Percentiles rank a stretch among this genome's conserved stretches.
Evolutionary conservation across 92 coral and sea anemone genomes (phyloP).

Genomic region (Heteractis magnifica): DNA sequence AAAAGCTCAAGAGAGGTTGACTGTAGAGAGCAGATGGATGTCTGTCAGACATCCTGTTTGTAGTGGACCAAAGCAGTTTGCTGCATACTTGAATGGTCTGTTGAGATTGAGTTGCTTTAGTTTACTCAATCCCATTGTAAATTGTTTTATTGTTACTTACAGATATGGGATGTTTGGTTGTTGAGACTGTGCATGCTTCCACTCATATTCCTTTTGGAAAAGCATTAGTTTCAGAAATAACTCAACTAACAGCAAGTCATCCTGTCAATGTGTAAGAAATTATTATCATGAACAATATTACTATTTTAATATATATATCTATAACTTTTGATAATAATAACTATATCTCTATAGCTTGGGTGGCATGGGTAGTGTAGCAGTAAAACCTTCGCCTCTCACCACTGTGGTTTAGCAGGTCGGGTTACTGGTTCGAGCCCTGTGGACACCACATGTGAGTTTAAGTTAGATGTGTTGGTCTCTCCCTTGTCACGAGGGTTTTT

Average conservation of each 20-base stretch:
- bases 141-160: slow-evolving; percentile 2
- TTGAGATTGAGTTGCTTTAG: neutral
- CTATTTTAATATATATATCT: no score
- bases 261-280: slow-evolving; percentile 87
- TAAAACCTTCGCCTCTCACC: no score
- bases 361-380: no score
- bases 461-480: no score
- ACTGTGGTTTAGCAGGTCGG: no score
- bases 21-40: slow-evolving; percentile 20
- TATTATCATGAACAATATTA: neutral
- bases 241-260: slow-evolving; percentile 70
- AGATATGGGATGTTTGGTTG: slow-evolving; percentile 92
- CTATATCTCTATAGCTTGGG: no score
- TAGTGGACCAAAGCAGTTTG: slow-evolving; percentile 96
- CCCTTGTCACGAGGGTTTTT: no score
- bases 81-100: slow-evolving; percentile 84
- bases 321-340: no score
- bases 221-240: slow-evolving; percentile 64
- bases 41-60: slow-evolving; percentile 85
- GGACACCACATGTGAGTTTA: no score
- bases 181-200: slow-evolving; percentile 80
- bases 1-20: slow-evolving; percentile 15
- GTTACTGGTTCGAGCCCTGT: no score
- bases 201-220: slow-evolving; percentile 68
- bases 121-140: neutral